Conservation (phyloP, 2,888 invertebrate species). For the Mycalesis mineus region DNA sequence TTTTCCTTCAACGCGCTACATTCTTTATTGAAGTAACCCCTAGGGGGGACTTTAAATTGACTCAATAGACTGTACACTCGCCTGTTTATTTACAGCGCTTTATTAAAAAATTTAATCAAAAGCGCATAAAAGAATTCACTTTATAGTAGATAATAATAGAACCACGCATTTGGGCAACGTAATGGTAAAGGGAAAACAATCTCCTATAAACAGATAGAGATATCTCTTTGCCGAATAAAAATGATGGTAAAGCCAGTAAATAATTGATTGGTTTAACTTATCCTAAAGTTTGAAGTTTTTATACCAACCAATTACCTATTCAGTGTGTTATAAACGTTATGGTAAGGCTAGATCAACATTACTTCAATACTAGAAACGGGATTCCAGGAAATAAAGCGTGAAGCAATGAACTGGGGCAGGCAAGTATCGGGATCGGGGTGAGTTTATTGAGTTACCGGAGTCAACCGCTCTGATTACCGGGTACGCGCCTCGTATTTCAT, state of each 20-base stretch:
- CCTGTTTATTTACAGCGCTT: background rate
- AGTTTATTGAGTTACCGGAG: background rate
- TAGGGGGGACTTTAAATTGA: slow-evolving; percentile 4
- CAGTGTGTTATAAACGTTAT: too few species aligned
- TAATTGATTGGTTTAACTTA: too few species aligned
- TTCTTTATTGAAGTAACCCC: slow-evolving; percentile 1
- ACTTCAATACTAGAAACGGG: too few species aligned
- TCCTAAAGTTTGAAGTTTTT: too few species aligned
- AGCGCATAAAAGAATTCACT: background rate
- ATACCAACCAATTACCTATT: too few species aligned
- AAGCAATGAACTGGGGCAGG: background rate
- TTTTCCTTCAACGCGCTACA: slow-evolving; percentile 2
- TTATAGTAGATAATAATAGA: too few species aligned
- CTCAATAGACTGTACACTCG: background rate
- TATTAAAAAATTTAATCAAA: background rate
- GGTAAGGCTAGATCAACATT: too few species aligned
- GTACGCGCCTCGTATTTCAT: background rate
- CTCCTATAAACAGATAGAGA: too few species aligned
- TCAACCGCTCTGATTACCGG: background rate
- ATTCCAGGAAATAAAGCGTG: background rate
- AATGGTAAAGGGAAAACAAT: too few species aligned
- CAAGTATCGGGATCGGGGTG: background rate
- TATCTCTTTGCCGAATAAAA: too few species aligned
- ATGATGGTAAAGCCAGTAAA: too few species aligned
- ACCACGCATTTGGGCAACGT: too few species aligned